Conservation (phyloP, 2,113 vertebrate species). For the Bufo bufo region DNA sequence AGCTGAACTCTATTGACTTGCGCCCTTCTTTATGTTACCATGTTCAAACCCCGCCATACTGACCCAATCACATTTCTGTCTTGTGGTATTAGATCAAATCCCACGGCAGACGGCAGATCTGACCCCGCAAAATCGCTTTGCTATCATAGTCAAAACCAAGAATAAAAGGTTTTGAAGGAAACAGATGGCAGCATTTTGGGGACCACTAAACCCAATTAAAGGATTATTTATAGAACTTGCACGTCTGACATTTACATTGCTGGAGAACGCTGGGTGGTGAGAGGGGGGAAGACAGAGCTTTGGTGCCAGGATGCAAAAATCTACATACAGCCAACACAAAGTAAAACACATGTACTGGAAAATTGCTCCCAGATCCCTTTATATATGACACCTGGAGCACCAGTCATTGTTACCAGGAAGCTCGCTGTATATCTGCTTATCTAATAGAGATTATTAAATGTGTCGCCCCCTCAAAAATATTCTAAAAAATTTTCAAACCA, state of each 20-base stretch:
- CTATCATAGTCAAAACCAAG: not conserved
- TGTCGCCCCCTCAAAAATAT: too few species aligned
- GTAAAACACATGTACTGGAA: slow-evolving; percentile 11
- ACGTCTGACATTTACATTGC: not conserved
- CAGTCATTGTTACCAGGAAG: slow-evolving; percentile 17
- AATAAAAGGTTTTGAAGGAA: not conserved
- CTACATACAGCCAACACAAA: not conserved
- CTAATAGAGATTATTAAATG: too few species aligned
- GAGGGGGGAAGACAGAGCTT: not conserved
- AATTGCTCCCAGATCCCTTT: slow-evolving; percentile 34
- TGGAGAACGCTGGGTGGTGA: not conserved
- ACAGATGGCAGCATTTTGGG: slow-evolving; percentile 23
- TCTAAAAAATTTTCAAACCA: too few species aligned
- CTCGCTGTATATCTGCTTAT: not conserved
- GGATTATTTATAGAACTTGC: slow-evolving; percentile 1
- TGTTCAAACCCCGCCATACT: too few species aligned
- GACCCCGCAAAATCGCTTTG: not conserved
- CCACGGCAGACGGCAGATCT: not conserved
- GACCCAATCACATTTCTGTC: not conserved
- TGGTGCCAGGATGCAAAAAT: slow-evolving; percentile 6
- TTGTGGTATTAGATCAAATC: not conserved
- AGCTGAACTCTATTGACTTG: not conserved
- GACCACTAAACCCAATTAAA: not conserved
- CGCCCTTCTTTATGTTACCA: too few species aligned
- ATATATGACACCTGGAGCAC: slow-evolving; percentile 19